Evolutionary conservation across 2,797 vertebrate species (phyloP), one percentile per base, ranked within the genome.

Genomic region (Chloroceryle inda): DNA sequence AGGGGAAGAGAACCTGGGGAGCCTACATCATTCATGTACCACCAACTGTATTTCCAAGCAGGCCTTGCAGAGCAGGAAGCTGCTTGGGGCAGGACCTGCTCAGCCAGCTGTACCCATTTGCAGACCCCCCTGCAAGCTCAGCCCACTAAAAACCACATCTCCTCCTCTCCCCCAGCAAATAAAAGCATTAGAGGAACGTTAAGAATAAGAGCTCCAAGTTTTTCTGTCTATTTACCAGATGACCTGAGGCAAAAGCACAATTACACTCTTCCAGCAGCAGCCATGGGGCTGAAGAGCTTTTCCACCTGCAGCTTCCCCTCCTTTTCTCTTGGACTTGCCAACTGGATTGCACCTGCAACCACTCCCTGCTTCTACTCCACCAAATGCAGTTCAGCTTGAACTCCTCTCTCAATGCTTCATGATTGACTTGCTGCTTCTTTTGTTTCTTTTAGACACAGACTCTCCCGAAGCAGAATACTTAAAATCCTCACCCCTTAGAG

Each of bases 1-100:
- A 3, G 7, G 9, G 16, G 23, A 82, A 89, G 16, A 67, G 66
- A 55, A 67, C 11, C 44, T 63, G 16, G 4, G 35, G 71, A 71
- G 17, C 24, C 47, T 18, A 50, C 10, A 31, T 58, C n/a, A 53
- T 29, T 71, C 31, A 26, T 0, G 0, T 77, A 45, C 21, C 29
- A 71, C 42, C 77, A 58, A 13, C 7, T 37, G 35, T 22, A 52
- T 52, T 44, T 79, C 42, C 49, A 71, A 63, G 52, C 42, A 50
- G 21, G 49, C 10, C 47, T 66, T 44, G 40, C 18, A 81, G 33
- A 69, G 27, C 7, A 44, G 45, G 52, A 40, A 66, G 64, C 19
- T 69, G 23, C 33, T 27, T 33, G 24, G 16, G 9, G 22, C 26
- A 61, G 24, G 20, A 81, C 11, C 56, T 37, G 6, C 27, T 81